Evolutionary conservation across 2,888 invertebrate species (phyloP).

Genomic region (Calameuta filiformis): DNA sequence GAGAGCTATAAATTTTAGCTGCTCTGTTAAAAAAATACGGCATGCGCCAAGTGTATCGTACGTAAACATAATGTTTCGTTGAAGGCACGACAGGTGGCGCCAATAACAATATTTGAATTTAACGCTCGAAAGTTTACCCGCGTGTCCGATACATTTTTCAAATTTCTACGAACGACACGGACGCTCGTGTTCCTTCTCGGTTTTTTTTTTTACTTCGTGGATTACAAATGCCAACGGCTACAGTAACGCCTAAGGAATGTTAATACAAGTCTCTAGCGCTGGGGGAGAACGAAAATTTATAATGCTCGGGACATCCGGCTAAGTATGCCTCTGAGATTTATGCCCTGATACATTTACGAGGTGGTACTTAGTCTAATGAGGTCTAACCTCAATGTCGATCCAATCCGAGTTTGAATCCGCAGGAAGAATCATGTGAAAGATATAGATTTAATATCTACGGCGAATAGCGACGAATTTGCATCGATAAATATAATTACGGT

Average conservation of each 20-base stretch:
- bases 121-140: not conserved
- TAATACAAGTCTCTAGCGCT: not conserved
- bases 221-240: not conserved
- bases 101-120: not conserved
- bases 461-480: not conserved
- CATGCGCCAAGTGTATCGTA: not conserved
- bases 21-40: not conserved
- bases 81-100: not conserved
- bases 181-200: not conserved
- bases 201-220: not conserved
- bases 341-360: not conserved
- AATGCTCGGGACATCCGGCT: not conserved
- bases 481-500: not conserved
- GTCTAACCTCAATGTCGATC: constrained; percentile 23
- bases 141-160: not conserved
- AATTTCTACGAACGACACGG: not conserved
- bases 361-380: not conserved
- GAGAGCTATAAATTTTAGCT: not conserved
- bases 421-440: not conserved
- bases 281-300: not conserved
- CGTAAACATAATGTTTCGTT: not conserved
- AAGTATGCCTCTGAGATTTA: not conserved
- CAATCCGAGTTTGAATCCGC: constrained; percentile 43
- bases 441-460: not conserved
- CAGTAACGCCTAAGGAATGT: not conserved